phyloP scores from a whole-genome alignment of 2,888 invertebrate genomes.

The Didymodactylos carnosus region DNA sequence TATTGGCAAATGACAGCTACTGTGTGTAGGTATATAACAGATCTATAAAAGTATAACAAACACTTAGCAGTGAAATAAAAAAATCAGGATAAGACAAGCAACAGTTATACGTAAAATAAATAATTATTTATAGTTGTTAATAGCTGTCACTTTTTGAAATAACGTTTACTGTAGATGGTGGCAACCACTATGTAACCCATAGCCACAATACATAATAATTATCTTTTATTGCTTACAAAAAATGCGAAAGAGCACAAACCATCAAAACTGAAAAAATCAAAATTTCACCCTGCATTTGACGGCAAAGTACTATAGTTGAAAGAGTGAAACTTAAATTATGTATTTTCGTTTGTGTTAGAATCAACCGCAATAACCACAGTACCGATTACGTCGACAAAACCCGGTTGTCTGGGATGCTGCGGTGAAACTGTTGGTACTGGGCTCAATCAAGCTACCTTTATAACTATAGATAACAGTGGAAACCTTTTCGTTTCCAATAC shows the following conservation, averaged over 20 bases:
- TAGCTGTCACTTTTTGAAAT: neutral
- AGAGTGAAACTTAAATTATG: too few species aligned
- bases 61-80: neutral
- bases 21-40: neutral
- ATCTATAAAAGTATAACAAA: neutral
- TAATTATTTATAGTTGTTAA: neutral
- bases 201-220: neutral
- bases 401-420: too few species aligned
- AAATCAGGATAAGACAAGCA: neutral
- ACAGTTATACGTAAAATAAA: neutral
- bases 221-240: neutral
- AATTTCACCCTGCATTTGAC: neutral
- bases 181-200: neutral
- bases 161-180: neutral
- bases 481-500: too few species aligned
- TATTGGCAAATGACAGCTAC: neutral
- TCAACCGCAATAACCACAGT: too few species aligned
- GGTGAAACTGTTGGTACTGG: too few species aligned
- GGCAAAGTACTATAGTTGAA: neutral
- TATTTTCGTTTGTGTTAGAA: too few species aligned
- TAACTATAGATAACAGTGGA: too few species aligned
- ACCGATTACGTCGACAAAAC: too few species aligned
- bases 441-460: too few species aligned
- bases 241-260: neutral
- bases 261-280: neutral